Evolutionary conservation across 2,888 invertebrate species (phyloP), one percentile per base, ranked within the genome.

Genomic region (Muschampia plurimacula): DNA sequence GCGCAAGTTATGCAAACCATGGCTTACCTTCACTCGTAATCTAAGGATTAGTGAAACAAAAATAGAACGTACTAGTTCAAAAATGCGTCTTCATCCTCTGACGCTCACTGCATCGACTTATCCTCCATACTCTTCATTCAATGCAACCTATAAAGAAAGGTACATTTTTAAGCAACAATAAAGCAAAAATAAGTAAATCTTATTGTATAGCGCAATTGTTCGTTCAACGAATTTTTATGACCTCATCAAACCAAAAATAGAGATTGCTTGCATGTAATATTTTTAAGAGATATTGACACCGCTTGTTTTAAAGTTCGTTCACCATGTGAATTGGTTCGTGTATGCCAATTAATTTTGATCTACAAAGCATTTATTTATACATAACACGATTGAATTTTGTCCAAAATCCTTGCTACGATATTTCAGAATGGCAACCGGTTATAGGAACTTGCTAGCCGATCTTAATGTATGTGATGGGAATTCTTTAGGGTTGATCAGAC

Each of bases 1-100:
- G 80, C 79, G 77, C 77, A 75, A 69, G 77, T 81, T 79, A 79
- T 77, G 78, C 76, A 79, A 83, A 81, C 77, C 77, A 78, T 77
- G 76, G 76, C 77, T 79, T 74, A 78, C 79, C 79, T 76, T 75
- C 74, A 73, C 64, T 32, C 32, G 3, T 32, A 52, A 49, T 69
- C 65, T 74, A 46, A 7, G 59, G 57, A 44, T 59, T 36, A 41
- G 12, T 64, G n/a, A 22, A 49, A 66, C 66, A 66, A 52, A 60
- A 66, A 71, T 59, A 36, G 36, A 32, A 59, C n/a, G 7, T 36
- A 36, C 32, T 13, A 6, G 13, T 59, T 59, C 8, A 59, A 59
- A 59, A 32, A 57, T 57, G 10, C 57, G 22, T 28, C 5, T 57
- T 9, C 3, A 10, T 28, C 0, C 22, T 2, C 55, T 55, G 9